Base-by-base conservation (phyloP, 2,113 vertebrate genomes). In the Cebus imitator region DNA sequence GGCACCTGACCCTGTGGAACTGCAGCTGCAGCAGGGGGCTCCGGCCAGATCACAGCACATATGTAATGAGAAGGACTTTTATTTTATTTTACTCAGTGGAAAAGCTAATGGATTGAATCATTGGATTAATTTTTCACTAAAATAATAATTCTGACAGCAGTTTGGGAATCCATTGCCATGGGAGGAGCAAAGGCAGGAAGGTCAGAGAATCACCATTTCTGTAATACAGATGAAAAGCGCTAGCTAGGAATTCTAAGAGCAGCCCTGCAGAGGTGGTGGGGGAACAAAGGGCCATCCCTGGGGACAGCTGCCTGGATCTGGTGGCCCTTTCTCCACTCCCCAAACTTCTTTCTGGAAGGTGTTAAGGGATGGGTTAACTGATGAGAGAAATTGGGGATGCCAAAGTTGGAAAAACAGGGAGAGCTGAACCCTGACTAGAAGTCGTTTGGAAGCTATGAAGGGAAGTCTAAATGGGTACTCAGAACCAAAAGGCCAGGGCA, bases 251-350 rank as follows among this genome's bases (percentile, higher is more conserved):
- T 43, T 27, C 3, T 6, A 18, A 5, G 21, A 64, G 18, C 6
- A 23, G 78, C 52, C 30, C 57, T 32, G 16, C 16, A 43, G 57
- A 40, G 1, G 18, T 12, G 18, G 32, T 2, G 12, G 0, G 11
- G 17, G 30, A 20, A 8, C 0, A 1, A 0, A 32, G 18, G 50
- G 10, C 12, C 3, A 0, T 3, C 16, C 75, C 30, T 25, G 27
- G 20, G 23, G 35, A 58, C 35, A 30, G 32, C 30, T 5, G 8
- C 18, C 11, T 18, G 43, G 16, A 4, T 61, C 1, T 20, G 5
- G 5, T 5, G 40, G 11, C 40, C 10, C 20, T 27, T n/a, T 37
- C 37, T 12, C 25, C 3, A 8, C 40, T 58, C 11, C 10, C 4
- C 37, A 48, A 50, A 5, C 6, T 2, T 52, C 21, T 66, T 18